phyloP scores from a whole-genome alignment of 2,888 invertebrate species.

The Tyria jacobaeae region DNA sequence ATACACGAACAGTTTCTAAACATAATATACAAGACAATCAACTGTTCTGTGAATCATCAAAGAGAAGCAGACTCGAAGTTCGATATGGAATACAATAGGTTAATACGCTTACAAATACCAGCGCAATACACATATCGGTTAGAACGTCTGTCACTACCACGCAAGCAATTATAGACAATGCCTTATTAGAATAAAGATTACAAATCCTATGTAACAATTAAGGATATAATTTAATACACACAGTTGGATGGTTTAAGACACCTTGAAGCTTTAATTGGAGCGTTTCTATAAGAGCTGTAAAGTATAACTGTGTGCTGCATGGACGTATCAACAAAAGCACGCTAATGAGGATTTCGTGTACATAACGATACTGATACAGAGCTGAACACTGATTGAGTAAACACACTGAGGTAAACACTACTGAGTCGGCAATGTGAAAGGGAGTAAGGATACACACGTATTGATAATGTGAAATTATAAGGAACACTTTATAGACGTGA shows the following conservation, averaged over 20 bases:
- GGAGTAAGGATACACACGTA: constrained; percentile 41
- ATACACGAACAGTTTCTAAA: constrained; percentile 26
- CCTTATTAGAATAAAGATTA: constrained; percentile 30
- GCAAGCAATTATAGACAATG: constrained; percentile 34
- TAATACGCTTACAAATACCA: constrained; percentile 53
- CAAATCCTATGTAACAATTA: constrained; percentile 26
- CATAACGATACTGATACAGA: constrained; percentile 59
- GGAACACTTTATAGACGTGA: constrained; percentile 50
- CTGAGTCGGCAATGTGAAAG: constrained; percentile 45
- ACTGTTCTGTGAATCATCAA: constrained; percentile 47
- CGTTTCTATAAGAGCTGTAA: constrained; percentile 52
- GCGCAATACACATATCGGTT: constrained; percentile 47
- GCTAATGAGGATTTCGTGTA: constrained; percentile 83
- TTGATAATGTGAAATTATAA: constrained; percentile 56
- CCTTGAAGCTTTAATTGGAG: constrained; percentile 72
- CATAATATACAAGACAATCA: constrained; percentile 41
- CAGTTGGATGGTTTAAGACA: constrained; percentile 52
- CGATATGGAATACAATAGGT: constrained; percentile 52
- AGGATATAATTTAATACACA: constrained; percentile 41
- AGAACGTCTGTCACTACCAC: constrained; percentile 36
- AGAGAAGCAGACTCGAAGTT: constrained; percentile 38
- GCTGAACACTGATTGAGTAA: constrained; percentile 70
- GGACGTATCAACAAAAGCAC: constrained; percentile 74
- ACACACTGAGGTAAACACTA: constrained; percentile 53
- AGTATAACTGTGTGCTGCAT: constrained; percentile 48